Evolutionary conservation across 2,113 vertebrate genomes (phyloP), one percentile per base, ranked within the genome.

Genomic region (Coracopsis vasa): DNA sequence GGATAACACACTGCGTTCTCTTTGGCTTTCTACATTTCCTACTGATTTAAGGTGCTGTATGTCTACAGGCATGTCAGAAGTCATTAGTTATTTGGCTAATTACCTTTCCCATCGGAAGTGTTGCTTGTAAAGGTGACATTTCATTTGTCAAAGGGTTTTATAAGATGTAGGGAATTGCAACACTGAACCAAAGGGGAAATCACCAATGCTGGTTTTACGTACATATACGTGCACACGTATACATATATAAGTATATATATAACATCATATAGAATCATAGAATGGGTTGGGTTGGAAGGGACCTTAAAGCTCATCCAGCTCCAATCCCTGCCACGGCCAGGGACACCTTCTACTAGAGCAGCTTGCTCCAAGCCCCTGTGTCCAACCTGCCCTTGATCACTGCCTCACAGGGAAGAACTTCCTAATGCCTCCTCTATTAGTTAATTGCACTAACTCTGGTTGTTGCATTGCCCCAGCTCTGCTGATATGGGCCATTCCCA

Each of bases 1-100:
- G 19, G 50, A 62, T 39, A 82, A 58, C n/a, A 10, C 1, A 4
- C 72, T 54, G 58, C 6, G 0, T 41, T 45, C 53, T 67, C 78
- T 61, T 96, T 66, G 62, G 33, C 73, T 90, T 91, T 96, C 66
- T 71, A 62, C 48, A n/a, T 33, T 56, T 69, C 72, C n/a, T 82
- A 4, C 70, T 24, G 74, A 48, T 94, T 80, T 31, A 35, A 72
- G 47, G 35, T 42, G 31, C 50, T 16, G n/a, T 61, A 27, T 11
- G 35, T 41, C 10, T 48, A 67, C 25, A 25, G 61, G 35, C 1
- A 0, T 12, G 19, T 48, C 20, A 10, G 28, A 37, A 58, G 29
- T 81, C 70, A 28, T 21, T 33, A 23, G 14, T 66, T 67, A 25
- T 8, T 51, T 72, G 82, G 42, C 42, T 81, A 29, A 65, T 87